Conservation (phyloP, 2,888 invertebrate species). For the Ceriagrion tenellum region DNA sequence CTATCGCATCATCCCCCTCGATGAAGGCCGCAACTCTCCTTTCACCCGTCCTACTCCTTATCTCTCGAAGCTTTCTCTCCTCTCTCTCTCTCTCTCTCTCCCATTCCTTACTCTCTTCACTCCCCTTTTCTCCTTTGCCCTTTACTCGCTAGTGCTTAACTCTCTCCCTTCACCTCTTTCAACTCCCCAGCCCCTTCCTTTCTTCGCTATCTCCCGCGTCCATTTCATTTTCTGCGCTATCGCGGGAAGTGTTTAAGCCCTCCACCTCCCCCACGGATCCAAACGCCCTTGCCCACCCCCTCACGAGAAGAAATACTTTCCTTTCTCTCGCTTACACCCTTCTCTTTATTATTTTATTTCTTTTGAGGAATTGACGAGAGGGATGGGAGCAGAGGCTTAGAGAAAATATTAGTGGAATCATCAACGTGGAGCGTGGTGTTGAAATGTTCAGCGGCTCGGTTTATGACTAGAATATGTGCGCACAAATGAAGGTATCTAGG, state of each 20-base stretch:
- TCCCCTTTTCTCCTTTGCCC: background rate
- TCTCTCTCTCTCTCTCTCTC: constrained; percentile 3
- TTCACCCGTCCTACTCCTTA: background rate
- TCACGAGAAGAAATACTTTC: background rate
- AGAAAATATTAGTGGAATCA: no score
- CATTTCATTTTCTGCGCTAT: background rate
- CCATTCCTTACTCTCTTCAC: background rate
- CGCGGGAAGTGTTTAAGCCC: background rate
- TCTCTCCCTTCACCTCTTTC: background rate
- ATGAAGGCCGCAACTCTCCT: background rate
- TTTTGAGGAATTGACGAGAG: no score
- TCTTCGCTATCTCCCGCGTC: no score
- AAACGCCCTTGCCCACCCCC: background rate
- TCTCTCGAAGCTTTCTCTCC: background rate
- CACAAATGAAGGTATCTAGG: no score
- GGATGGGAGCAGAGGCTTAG: no score
- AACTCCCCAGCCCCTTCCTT: no score
- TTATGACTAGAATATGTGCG: no score
- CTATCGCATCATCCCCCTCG: constrained; percentile 59
- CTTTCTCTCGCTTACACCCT: background rate
- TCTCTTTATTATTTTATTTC: no score
- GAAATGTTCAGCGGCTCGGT: no score
- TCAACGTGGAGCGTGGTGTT: no score
- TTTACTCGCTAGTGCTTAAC: background rate
- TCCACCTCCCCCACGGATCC: background rate